Conservation (phyloP, 2,113 vertebrate genomes). For the Cephalophus harveyi region DNA sequence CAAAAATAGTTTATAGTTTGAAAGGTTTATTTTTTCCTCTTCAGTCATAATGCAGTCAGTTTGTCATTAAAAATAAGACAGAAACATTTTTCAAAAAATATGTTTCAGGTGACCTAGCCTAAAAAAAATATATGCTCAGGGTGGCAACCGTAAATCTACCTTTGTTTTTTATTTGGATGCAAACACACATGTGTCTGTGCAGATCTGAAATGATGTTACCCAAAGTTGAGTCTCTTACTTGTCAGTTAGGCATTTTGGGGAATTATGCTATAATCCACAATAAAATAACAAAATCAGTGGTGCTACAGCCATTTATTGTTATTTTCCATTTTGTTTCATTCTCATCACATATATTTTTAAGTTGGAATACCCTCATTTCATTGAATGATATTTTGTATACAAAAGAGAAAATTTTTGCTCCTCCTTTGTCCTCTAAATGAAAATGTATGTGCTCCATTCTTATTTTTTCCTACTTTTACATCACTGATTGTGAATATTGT, state of each 20-base stretch:
- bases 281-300: constrained; percentile 6
- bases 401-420: background rate
- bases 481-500: background rate
- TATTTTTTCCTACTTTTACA: background rate
- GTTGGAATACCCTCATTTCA: background rate
- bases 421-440: background rate
- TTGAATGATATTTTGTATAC: background rate
- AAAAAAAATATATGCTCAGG: constrained; percentile 66
- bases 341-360: background rate
- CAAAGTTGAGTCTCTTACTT: constrained; percentile 64
- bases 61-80: constrained; percentile 73
- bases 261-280: constrained; percentile 55
- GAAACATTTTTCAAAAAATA: constrained; percentile 65
- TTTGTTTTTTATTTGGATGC: constrained; percentile 74
- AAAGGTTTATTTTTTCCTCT: constrained; percentile 52
- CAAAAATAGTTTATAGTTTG: constrained; percentile 63
- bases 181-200: constrained; percentile 60
- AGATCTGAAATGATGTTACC: constrained; percentile 46
- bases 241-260: constrained; percentile 70
- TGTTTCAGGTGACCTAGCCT: constrained; percentile 73
- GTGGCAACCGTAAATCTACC: constrained; percentile 69
- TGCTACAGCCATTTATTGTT: background rate
- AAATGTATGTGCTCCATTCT: background rate
- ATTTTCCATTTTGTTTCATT: constrained; percentile 26
- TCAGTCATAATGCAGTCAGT: constrained; percentile 71